Conservation (phyloP, 37 sponge, comb jelly and placozoan genomes). For the Beroe ovata region DNA sequence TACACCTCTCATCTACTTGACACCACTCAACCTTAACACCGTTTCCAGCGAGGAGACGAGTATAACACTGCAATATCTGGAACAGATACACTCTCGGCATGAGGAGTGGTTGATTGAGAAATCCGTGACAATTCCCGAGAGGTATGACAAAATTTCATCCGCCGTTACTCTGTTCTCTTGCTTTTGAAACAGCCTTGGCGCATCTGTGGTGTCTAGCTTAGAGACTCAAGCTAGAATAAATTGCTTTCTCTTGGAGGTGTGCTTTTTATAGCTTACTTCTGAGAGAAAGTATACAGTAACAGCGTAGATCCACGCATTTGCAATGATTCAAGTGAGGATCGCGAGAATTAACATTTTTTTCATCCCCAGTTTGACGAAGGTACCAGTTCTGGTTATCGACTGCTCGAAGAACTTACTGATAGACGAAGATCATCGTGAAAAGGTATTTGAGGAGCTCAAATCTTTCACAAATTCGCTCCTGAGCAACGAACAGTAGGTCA, state of each 20-base stretch:
- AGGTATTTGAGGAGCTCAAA: conserved; percentile 12
- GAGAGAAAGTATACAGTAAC: neutral
- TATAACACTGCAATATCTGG: conserved; percentile 39
- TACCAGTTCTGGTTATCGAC: conserved; percentile 39
- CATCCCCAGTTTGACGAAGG: conserved; percentile 19
- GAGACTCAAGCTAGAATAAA: conserved; percentile 48
- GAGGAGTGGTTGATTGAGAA: conserved; percentile 56
- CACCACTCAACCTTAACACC: neutral
- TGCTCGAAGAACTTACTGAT: conserved; percentile 24
- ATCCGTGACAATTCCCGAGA: conserved; percentile 8
- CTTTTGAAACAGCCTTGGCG: conserved; percentile 65
- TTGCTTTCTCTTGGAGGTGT: neutral
- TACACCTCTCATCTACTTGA: neutral
- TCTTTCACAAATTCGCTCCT: conserved; percentile 30
- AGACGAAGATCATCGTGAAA: neutral
- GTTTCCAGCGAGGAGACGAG: conserved; percentile 51
- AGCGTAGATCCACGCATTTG: too few species aligned
- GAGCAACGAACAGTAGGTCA: conserved; percentile 20
- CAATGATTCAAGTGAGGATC: too few species aligned
- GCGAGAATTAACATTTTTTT: neutral
- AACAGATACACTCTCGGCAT: conserved; percentile 29
- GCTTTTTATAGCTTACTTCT: neutral
- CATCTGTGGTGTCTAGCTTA: neutral
- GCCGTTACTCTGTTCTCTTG: neutral
- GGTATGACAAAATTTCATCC: neutral